Conservation (phyloP, 2,113 vertebrate species). For the Maylandia zebra region DNA sequence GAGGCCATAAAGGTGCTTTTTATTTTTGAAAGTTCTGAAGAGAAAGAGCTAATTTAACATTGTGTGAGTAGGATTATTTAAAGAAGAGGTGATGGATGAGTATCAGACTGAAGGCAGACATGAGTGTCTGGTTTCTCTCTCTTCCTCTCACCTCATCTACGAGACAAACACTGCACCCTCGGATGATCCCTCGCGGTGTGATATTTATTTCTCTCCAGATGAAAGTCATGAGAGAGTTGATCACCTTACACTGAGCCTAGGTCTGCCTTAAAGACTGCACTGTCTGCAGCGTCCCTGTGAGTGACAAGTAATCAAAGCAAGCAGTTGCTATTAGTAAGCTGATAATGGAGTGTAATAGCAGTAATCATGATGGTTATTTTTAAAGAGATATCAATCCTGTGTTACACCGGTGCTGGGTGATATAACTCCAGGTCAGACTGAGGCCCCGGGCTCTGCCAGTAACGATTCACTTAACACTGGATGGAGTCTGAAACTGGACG, state of each 20-base stretch:
- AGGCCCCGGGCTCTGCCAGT: background rate
- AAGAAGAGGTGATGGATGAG: background rate
- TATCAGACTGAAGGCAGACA: background rate
- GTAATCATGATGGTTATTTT: background rate
- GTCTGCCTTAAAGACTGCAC: background rate
- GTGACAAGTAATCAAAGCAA: background rate
- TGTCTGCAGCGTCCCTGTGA: background rate
- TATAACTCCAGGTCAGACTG: background rate
- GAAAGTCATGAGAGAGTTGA: background rate
- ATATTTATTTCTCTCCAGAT: background rate
- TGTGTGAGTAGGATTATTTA: background rate
- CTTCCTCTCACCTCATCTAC: background rate
- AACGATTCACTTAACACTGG: background rate
- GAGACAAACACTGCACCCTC: background rate
- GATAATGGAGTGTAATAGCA: slow-evolving; percentile 20
- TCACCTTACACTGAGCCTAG: background rate
- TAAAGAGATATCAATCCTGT: background rate
- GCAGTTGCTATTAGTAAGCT: background rate
- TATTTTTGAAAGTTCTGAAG: background rate
- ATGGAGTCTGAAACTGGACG: background rate
- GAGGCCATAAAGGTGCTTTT: background rate
- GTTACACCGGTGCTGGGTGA: background rate
- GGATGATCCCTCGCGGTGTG: background rate
- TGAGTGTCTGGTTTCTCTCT: background rate
- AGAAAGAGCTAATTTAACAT: background rate